Evolutionary conservation across 2,113 vertebrate genomes (phyloP), one percentile per base, ranked within the genome.

Genomic region (Nothoprocta perdicaria): DNA sequence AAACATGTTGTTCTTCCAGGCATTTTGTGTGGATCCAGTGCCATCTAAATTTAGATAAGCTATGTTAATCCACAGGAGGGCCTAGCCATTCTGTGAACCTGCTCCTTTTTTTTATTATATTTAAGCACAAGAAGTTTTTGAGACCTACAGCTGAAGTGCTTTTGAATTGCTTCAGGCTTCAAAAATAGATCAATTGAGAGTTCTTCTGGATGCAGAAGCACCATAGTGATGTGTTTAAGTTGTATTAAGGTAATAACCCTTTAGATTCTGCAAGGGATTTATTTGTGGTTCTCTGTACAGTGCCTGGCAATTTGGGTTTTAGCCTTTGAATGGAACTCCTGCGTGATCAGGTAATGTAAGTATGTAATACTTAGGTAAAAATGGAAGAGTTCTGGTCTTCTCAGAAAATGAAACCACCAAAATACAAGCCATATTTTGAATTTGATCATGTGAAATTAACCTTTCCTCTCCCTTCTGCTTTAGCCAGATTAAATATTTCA

Each of bases 1-100:
- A 35, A 92, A 77, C 38, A 5, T 86, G 85, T 84, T 92, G 66
- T 84, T 95, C 83, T 95, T 93, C 50, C 16, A 82, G 53, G 43
- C 71, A 86, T 96, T 95, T 93, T 76, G 90, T 91, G 89, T 69
- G 5, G 48, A 87, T 71, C 81, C 78, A 92, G 75, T 88, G 55
- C 22, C 75, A 80, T 82, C 93, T 96, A 96, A 91, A 95, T 96
- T 95, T 96, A 97, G 95, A 88, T 91, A 24, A 60, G 73, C 86
- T 91, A 41, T 88, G 81, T 94, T 96, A 97, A 75, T 92, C 89
- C 35, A 24, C 73, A 86, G 69, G 41, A n/a, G 76, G 61, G 13
- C 73, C 2, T 90, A 50, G 77, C 33, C 68, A 50, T 91, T 96
- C 88, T 74, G 40, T 74, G 41, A 85, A 88, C 77, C 68, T 65